These are phyloP conservation scores for Strongylocentrotus purpuratus DNA, from an alignment of 35 echinoderm and acorn worm genomes.

Conservation along the genomic window DNA sequence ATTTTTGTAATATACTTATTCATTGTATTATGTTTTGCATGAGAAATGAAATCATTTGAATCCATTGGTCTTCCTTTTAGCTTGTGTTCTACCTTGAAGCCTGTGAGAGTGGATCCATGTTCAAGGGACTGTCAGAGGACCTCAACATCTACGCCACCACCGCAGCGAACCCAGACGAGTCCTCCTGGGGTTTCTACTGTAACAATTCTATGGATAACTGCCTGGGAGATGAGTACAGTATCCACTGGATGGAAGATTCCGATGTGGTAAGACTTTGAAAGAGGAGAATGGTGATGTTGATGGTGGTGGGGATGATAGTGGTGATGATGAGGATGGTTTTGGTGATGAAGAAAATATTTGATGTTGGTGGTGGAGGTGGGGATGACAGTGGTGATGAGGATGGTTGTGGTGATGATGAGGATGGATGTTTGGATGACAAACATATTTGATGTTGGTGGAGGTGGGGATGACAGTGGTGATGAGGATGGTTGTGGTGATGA, in stretches of 20 bases:
- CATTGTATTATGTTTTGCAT: no score
- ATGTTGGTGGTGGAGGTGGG: no score
- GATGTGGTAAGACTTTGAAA: conserved; percentile 74
- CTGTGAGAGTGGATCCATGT: conserved; percentile 98
- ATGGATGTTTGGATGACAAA: no score
- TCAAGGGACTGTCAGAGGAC: conserved; percentile 62
- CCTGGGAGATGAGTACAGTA: conserved; percentile 94
- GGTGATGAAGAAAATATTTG: neutral
- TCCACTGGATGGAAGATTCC: conserved; percentile 97
- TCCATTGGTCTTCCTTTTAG: no score
- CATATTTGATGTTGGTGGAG: no score
- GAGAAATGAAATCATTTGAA: no score
- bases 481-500: no score
- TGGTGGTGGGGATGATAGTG: conserved; percentile 28
- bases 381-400: no score
- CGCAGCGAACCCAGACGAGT: conserved; percentile 81
- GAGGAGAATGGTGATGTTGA: neutral
- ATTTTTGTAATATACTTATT: no score
- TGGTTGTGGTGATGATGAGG: no score
- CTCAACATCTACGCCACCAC: conserved; percentile 83
- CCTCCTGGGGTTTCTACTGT: conserved; percentile 84
- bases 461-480: no score
- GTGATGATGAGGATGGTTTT: neutral
- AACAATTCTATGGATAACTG: conserved; percentile 68
- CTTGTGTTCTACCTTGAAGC: conserved; percentile 96